Conservation (phyloP, 2,797 vertebrate species). For the Orestias chungarensis region DNA sequence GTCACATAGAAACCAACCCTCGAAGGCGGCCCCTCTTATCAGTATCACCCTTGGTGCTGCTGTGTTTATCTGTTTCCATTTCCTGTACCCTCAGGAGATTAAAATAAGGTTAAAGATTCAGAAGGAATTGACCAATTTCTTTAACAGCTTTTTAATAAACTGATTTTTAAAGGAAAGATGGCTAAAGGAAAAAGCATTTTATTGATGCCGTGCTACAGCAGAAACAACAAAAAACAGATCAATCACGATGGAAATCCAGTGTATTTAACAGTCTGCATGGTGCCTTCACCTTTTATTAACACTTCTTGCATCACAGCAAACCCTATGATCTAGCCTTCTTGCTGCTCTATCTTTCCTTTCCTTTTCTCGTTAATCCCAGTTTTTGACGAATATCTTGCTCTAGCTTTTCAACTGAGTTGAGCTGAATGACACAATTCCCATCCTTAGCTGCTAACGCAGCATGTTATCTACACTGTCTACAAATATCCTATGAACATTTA, state of each 20-base stretch:
- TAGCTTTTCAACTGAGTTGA: neutral
- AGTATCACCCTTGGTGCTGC: too few species aligned
- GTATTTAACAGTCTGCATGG: neutral
- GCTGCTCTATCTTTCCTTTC: neutral
- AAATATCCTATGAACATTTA: neutral
- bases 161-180: neutral
- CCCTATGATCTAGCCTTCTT: neutral
- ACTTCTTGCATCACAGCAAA: neutral
- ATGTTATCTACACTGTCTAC: neutral
- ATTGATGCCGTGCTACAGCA: neutral
- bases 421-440: neutral
- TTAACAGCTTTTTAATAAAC: neutral
- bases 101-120: neutral
- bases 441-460: neutral
- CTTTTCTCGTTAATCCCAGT: neutral
- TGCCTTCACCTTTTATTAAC: neutral
- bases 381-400: neutral
- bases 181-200: neutral
- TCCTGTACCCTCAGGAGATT: neutral
- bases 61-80: too few species aligned
- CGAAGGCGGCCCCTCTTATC: too few species aligned
- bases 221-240: neutral
- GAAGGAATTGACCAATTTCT: neutral
- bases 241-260: neutral
- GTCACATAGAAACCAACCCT: too few species aligned